phyloP scores from a whole-genome alignment of 2,888 invertebrate species.

The Heliconius ismenius region DNA sequence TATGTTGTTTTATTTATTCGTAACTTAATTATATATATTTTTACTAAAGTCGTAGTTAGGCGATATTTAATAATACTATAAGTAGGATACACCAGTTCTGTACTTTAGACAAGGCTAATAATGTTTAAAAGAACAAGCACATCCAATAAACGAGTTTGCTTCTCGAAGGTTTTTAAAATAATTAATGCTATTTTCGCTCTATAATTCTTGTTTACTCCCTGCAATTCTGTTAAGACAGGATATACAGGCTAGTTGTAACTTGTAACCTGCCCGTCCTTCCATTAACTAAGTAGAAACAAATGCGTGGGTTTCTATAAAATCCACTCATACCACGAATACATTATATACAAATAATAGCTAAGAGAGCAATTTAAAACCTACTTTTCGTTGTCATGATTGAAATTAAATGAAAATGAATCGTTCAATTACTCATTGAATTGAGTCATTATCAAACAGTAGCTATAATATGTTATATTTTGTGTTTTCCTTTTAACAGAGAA shows the following conservation, averaged over 20 bases:
- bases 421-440: background rate
- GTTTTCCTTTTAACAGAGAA: background rate
- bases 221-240: conserved; percentile 46
- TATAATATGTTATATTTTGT: background rate
- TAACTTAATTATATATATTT: background rate
- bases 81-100: background rate
- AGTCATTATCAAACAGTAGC: background rate
- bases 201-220: conserved; percentile 45
- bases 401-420: background rate
- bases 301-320: conserved; percentile 44
- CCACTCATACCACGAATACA: conserved; percentile 38
- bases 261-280: conserved; percentile 43
- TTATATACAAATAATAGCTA: conserved; percentile 35
- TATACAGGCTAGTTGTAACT: conserved; percentile 40
- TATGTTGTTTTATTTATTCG: too few species aligned
- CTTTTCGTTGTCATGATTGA: background rate
- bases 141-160: conserved; percentile 39
- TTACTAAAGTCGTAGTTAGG: background rate
- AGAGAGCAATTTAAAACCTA: background rate
- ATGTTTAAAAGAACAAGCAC: conserved; percentile 29
- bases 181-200: conserved; percentile 45
- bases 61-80: background rate
- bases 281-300: conserved; percentile 46
- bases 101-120: conserved; percentile 2
- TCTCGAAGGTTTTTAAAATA: conserved; percentile 43